phyloP scores from a whole-genome alignment of 2,797 vertebrate genomes.

The Gouania willdenowi region DNA sequence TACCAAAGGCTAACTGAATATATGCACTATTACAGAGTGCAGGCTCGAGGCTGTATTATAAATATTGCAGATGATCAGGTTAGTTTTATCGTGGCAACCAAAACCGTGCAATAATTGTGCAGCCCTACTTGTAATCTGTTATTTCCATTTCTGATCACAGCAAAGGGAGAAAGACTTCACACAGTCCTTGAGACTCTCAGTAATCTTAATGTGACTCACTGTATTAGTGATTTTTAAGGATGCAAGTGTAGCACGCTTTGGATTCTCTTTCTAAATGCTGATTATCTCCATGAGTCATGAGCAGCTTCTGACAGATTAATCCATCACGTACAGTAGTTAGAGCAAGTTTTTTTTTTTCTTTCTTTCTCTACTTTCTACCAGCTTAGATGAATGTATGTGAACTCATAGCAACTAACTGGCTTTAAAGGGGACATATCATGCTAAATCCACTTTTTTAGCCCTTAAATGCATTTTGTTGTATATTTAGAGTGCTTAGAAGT shows the following conservation, averaged over 20 bases:
- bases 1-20: no score
- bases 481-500: no score
- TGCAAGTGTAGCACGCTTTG: constrained; percentile 28
- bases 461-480: no score
- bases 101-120: no score
- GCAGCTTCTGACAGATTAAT: constrained; percentile 48
- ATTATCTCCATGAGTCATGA: constrained; percentile 58
- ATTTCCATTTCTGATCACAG: not conserved
- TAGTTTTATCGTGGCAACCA: no score
- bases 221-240: constrained; percentile 36
- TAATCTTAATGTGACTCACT: constrained; percentile 29
- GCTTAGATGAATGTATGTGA: constrained; percentile 46
- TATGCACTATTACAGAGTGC: no score
- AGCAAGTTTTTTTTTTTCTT: constrained; percentile 33
- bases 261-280: constrained; percentile 38
- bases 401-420: constrained; percentile 37
- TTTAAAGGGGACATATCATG: no score
- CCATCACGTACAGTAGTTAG: constrained; percentile 53
- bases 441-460: no score
- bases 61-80: no score
- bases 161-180: constrained; percentile 4
- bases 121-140: no score
- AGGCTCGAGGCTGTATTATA: no score
- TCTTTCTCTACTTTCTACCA: constrained; percentile 25
- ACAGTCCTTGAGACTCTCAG: constrained; percentile 22